Base-by-base conservation (phyloP, 2,888 invertebrate genomes). In the Sinodicranocentrus sp. region DNA sequence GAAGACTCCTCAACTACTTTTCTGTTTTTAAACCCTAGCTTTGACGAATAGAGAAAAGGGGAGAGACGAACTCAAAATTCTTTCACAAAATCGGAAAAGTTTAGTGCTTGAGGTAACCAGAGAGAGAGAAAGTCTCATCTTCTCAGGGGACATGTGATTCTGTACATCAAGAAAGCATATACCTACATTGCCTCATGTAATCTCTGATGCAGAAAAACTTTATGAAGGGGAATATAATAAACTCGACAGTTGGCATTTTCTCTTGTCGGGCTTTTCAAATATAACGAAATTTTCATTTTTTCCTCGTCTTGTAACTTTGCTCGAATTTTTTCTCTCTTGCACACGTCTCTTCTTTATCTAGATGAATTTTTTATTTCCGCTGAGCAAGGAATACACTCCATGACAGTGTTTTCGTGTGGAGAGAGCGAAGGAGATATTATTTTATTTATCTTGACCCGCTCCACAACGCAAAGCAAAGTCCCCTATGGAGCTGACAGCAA, bases 141-240 rank as follows among this genome's bases (percentile, higher is more conserved):
- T 76, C 67, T 67, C 54, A 57, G 10, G 67, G 65, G 75, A 65
- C 48, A 48, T 44, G 65, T 75, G 19, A 25, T 33, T 52, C 2
- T 52, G 19, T 52, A 19, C 17, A 2, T 25, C 21, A 8, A 13
- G 57, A 25, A 8, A 23, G 25, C 10, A 25, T 25, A 33, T 3
- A 6, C 59, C 10, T 59, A 2, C 19, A 39, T 39, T 10, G 15
- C n/a, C n/a, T n/a, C 23, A 67, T 44, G 67, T 15, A 33, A 63
- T 33, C 44, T 68, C 1, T 44, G 68, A 44, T 43, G 48, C 2
- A 33, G 70, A n/a, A 52, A 70, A 70, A 33, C n/a, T 39, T 33
- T 33, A 26, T 33, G 28, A 65, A 33, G 39, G 39, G 17, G 17
- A 63, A 63, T 33, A 17, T 63, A 61, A 61, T 26, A 61, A 61